Base-by-base conservation (phyloP, 2,888 invertebrate genomes). In the Caenorhabditis auriculariae region DNA sequence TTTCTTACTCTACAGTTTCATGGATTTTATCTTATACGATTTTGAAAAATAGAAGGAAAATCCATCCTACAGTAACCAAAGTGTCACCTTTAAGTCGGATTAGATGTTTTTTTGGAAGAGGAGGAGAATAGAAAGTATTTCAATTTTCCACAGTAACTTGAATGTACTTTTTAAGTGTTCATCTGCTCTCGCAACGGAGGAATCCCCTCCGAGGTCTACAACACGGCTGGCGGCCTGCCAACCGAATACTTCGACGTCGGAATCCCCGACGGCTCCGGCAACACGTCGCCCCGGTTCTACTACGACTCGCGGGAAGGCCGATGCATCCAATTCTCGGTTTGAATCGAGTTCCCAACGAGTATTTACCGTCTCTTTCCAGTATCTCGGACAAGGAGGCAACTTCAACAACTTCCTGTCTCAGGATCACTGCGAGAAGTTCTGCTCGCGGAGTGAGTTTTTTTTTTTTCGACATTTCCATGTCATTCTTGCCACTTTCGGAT, bases 321-420 rank as follows among this genome's bases (percentile, higher is more conserved):
- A 24, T 80, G 80, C 60, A 79, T 79, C 45, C 78, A 79, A 46
- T 79, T 78, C 72, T 77, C 78, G 49, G 74, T 73, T 17, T 2
- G 56, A 42, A 26, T 6, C 27, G 5, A 35, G 17, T 15, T 12
- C 35, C 35, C n/a, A 9, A 32, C 35, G 9, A 32, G 35, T 26
- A 55, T 35, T 26, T n/a, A n/a, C 19, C 12, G 6, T 32, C 7
- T 37, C 21, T 17, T 54, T 66, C 12, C 52, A 74, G 69, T 80
- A 77, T 46, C 66, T 80, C 43, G 80, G 80, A 38, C 78, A 78
- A 49, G 80, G 80, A 42, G 80, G 80, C 37, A 80, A 80, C 72
- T 80, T 80, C 66, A 79, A 79, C 72, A 79, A 79, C 63, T 79
- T 79, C 70, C 66, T 79, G 19, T 75, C 75, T 0, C 77, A 78